Base-by-base conservation (phyloP, 2,888 invertebrate genomes). In the Baronia brevicornis region DNA sequence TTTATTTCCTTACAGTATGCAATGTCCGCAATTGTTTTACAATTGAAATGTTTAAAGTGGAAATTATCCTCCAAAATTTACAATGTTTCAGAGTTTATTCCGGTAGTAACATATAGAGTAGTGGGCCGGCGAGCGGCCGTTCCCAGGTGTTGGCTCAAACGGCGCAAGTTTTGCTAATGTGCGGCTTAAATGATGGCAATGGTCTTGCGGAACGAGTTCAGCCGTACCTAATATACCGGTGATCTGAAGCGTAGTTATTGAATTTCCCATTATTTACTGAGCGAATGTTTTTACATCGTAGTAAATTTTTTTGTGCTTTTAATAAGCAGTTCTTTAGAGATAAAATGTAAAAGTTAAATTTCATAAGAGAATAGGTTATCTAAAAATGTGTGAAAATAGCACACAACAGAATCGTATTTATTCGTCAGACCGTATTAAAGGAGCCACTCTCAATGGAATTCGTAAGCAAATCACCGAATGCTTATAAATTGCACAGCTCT, bases 111-210 rank as follows among this genome's bases (percentile, higher is more conserved):
- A 73, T 75, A 78, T 73, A 62, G 68, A 66, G 63, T 71, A 63
- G 67, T 71, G 59, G 61, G 61, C 64, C 36, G 36, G 36, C n/a
- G n/a, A 29, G 25, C 25, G 53, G 58, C 54, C 48, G 55, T 60
- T 50, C 75, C 62, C 79, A 79, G 79, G 80, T 79, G 79, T 60
- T 51, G 62, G 62, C 59, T 60, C 63, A 66, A 74, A 74, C 75
- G 69, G 71, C 66, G 64, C 73, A 80, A 82, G 75, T 78, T 82
- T 72, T 61, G 53, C 73, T 78, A 80, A 80, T 82, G 74, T 79
- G 69, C 64, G 75, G 78, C 77, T 75, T 82, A 79, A 79, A 79
- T 70, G 70, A 75, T 78, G 79, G 77, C 75, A 75, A 58, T 70
- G 66, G n/a, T n/a, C 70, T 68, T 66, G 71, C 51, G 62, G 64